These are phyloP conservation scores for Aplochiton taeniatus DNA, from an alignment of 2,797 vertebrate species.

Conservation along the genomic window DNA sequence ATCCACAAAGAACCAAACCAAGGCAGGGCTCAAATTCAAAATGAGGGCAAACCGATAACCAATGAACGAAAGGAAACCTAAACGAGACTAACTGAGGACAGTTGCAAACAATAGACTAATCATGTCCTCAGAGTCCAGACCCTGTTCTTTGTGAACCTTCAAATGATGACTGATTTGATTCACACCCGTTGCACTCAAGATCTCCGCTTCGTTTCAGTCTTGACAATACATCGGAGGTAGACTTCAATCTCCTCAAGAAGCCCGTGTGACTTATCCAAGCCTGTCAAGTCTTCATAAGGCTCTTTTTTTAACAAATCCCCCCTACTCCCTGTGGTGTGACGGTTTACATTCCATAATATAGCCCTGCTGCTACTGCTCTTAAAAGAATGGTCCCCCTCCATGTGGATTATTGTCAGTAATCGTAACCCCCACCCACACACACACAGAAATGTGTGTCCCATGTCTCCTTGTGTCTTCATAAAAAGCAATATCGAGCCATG, in stretches of 20 bases:
- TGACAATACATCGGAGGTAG: background rate
- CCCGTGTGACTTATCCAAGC: background rate
- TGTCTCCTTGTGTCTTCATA: constrained; percentile 10
- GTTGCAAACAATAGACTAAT: too few relatives aligned
- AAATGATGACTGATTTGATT: background rate
- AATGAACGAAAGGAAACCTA: too few relatives aligned
- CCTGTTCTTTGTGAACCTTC: background rate
- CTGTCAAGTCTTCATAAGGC: constrained; percentile 7
- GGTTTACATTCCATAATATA: constrained; percentile 12
- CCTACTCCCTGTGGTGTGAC: constrained; percentile 9
- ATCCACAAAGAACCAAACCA: too few relatives aligned
- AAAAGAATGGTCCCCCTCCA: constrained; percentile 11
- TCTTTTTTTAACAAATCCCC: constrained; percentile 9
- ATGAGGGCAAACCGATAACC: too few relatives aligned
- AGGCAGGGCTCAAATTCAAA: too few relatives aligned
- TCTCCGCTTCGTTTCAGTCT: background rate
- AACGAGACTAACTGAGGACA: too few relatives aligned
- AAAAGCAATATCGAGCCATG: constrained; percentile 17
- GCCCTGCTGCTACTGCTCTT: constrained; percentile 9
- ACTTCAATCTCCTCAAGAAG: background rate
- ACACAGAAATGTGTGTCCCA: background rate
- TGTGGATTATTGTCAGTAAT: constrained; percentile 1
- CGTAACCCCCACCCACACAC: background rate
- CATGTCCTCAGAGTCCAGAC: too few relatives aligned
- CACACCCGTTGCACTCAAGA: background rate